Percentiles rank a stretch among this genome's conserved stretches.
phyloP scores from a whole-genome alignment of 2,888 invertebrate species.

The Endomychus coccineus region DNA sequence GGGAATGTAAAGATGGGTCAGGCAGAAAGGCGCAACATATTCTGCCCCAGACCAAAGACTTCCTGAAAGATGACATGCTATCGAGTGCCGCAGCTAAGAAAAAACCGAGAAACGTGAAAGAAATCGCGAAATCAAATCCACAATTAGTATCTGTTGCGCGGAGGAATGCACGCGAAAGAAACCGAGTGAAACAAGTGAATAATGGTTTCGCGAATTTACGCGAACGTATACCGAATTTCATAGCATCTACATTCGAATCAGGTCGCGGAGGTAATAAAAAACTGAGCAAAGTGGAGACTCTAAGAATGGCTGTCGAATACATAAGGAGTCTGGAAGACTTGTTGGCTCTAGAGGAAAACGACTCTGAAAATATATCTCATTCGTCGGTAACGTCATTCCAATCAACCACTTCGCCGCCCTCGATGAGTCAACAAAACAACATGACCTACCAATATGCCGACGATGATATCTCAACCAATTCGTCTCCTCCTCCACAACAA shows the following conservation, averaged over 20 bases:
- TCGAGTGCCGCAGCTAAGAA: slow-evolving; percentile 41
- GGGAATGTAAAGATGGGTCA: too few relatives aligned
- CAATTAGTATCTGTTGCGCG: slow-evolving; percentile 78
- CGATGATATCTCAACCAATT: slow-evolving; percentile 43
- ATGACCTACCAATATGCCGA: slow-evolving; percentile 41
- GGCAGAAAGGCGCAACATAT: slow-evolving; percentile 31
- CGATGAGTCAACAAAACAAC: slow-evolving; percentile 35
- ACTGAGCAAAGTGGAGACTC: slow-evolving; percentile 79
- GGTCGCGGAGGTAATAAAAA: slow-evolving; percentile 67
- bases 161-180: slow-evolving; percentile 86
- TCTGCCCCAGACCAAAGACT: slow-evolving; percentile 25
- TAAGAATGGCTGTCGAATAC: slow-evolving; percentile 86
- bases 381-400: slow-evolving; percentile 21
- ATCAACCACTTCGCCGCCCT: slow-evolving; percentile 49
- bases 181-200: slow-evolving; percentile 87
- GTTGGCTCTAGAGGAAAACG: slow-evolving; percentile 54
- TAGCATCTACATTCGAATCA: slow-evolving; percentile 60
- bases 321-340: slow-evolving; percentile 74
- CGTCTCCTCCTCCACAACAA: slow-evolving; percentile 49
- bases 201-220: slow-evolving; percentile 84
- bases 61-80: slow-evolving; percentile 30
- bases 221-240: slow-evolving; percentile 78
- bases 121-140: slow-evolving; percentile 42
- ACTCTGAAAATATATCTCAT: slow-evolving; percentile 15
- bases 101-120: slow-evolving; percentile 36